phyloP scores from a whole-genome alignment of 2,797 vertebrate species.

The Gymnothorax javanicus region DNA sequence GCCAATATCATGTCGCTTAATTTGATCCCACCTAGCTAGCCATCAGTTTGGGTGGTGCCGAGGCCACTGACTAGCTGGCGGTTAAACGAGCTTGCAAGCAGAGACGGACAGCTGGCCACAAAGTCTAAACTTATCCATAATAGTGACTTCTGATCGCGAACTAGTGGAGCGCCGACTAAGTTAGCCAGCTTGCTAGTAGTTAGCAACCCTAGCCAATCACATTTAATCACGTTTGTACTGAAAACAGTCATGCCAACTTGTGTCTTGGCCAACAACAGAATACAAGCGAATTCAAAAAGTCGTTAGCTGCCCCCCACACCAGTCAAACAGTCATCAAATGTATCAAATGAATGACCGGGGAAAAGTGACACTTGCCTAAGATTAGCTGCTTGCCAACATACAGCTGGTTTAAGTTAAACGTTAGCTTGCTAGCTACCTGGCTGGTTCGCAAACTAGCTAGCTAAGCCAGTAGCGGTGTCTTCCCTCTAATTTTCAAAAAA shows the following conservation, averaged over 20 bases:
- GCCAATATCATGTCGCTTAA: too few relatives aligned
- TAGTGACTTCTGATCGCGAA: background rate
- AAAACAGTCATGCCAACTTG: too few relatives aligned
- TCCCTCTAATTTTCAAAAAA: too few relatives aligned
- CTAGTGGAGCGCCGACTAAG: background rate
- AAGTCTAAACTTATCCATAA: conserved; percentile 8
- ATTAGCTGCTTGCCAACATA: background rate
- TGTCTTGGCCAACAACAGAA: too few relatives aligned
- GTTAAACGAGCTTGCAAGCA: background rate
- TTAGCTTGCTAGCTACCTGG: background rate
- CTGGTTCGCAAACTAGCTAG: background rate
- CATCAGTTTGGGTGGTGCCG: conserved; percentile 8
- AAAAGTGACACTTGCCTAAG: background rate
- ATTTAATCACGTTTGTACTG: too few relatives aligned
- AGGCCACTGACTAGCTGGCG: background rate
- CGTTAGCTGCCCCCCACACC: background rate
- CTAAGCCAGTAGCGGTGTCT: background rate
- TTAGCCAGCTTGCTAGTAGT: background rate
- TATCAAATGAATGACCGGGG: background rate
- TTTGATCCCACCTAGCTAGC: background rate
- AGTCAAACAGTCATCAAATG: background rate
- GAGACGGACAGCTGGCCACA: background rate
- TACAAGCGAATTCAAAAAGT: too few relatives aligned
- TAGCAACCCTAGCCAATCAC: background rate
- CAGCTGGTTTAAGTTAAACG: background rate